phyloP scores from a whole-genome alignment of 2,888 invertebrate genomes.

The Machimus rusticus region DNA sequence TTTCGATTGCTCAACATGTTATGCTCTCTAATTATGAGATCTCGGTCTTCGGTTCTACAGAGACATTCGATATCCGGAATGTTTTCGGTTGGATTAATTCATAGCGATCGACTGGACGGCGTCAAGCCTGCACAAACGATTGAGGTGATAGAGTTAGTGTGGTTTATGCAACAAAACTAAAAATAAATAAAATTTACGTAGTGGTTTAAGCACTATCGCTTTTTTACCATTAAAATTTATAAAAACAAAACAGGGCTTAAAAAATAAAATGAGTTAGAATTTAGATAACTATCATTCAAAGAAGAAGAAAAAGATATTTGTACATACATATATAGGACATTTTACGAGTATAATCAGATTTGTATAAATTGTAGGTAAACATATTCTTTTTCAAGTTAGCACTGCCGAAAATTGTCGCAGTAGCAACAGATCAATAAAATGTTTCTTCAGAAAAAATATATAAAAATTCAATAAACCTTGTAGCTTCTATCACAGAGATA shows the following conservation, averaged over 20 bases:
- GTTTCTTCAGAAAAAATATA: background rate
- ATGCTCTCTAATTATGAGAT: conserved; percentile 3
- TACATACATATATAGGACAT: no score
- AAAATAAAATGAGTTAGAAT: no score
- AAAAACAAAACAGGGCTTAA: no score
- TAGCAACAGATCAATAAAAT: background rate
- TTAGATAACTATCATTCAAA: no score
- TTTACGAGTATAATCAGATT: no score
- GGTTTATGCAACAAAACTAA: background rate
- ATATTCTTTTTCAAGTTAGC: no score
- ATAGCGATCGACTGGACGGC: background rate
- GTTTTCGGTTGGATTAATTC: background rate
- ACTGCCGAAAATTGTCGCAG: background rate
- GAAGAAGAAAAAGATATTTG: no score
- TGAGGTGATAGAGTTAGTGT: background rate
- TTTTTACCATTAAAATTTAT: no score
- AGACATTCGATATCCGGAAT: background rate
- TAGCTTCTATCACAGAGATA: background rate
- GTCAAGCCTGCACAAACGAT: background rate
- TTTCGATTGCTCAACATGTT: background rate
- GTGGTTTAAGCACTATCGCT: no score
- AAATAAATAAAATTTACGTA: background rate
- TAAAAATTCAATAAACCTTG: background rate
- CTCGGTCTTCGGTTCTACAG: background rate
- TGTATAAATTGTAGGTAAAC: no score